Evolutionary conservation across 23 tunicate species (phyloP), one percentile per base, ranked within the genome.

Genomic region (Ascidia mentula): DNA sequence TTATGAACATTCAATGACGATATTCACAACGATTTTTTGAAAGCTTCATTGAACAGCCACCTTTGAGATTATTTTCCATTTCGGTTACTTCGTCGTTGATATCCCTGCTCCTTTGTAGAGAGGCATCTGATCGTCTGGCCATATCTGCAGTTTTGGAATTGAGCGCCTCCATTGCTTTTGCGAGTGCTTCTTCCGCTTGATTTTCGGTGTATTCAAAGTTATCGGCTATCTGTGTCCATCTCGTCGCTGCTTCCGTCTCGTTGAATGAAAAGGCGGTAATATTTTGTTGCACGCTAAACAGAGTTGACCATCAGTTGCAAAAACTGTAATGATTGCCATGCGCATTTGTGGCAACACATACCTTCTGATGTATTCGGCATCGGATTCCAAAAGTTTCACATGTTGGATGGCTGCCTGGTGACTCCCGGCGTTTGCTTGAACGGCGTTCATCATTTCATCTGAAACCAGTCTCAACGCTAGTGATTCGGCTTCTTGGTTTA

Each of bases 181-280:
- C 60, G 36, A 77, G 31, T 3, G 98, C 98, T 36, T 34, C 37
- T 3, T 38, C 33, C 8, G 98, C 85, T 31, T 77, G 70, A 53
- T 74, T 71, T 0, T 93, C 72, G n/a, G 98, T 89, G n/a, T 34
- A 31, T 4, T 40, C 40, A 28, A 88, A 35, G 18, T 39, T 42
- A 13, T 75, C 46, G 13, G 84, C 84, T 6, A 83, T 88, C 65
- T 84, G 82, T 17, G 85, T 61, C 85, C 82, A 86, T 32, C 87
- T 59, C 20, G 80, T 59, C 20, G 84, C 93, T 46, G 90, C 98
- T 46, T 88, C 89, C 0, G 98, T 93, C 61, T 87, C 84, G 77
- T 93, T 88, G 46, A 34, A 72, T 13, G 90, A 77, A 31, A 79
- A 35, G 30, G 31, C 77, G 31, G 82, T 87, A 4, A 92, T 59